Base-by-base conservation (phyloP, 2,113 vertebrate genomes). In the Porphyrio hochstetteri region DNA sequence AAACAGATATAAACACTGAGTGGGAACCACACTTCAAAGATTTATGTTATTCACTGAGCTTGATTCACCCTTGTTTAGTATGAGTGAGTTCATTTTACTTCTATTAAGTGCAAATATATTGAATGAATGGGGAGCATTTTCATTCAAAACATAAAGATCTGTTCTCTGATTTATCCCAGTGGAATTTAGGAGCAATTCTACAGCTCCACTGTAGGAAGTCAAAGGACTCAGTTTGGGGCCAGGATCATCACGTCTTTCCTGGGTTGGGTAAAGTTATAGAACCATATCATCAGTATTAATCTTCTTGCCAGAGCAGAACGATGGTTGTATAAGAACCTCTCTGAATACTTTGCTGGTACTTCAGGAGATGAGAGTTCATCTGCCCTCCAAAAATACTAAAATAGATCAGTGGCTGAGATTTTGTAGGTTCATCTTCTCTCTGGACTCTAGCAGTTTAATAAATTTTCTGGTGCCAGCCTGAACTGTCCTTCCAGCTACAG, bases 361-460 rank as follows among this genome's bases (percentile, higher is more conserved):
- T 95, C 53, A 72, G 80, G 50, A 84, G 59, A 78, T 82, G 27
- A 85, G 61, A 31, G 13, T 71, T 92, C 56, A 60, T 31, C 56
- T 60, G 60, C 70, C 74, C 65, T 84, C 80, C 36, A 19, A 74
- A 94, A 70, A 75, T 44, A 76, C 67, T 63, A 63, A 61, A 84
- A 44, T 56, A 88, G 50, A 85, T 88, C 83, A 91, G 16, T 56
- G 50, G 31, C 75, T 60, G 83, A 91, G 60, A 55, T 80, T 78
- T 67, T 80, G 16, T 76, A 80, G 53, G 63, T 92, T 93, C 80
- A 48, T 96, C 74, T 88, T 70, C 79, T 90, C 68, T 69, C 42
- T 72, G 53, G 86, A 71, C 70, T 94, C 70, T 28, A 95, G 67
- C 69, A 75, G 52, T 86, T 78, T 92, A 90, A 85, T 88, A 72